These are phyloP conservation scores for Rhagoletis pomonella DNA, from an alignment of 1,140 invertebrate species.

Conservation along the genomic window DNA sequence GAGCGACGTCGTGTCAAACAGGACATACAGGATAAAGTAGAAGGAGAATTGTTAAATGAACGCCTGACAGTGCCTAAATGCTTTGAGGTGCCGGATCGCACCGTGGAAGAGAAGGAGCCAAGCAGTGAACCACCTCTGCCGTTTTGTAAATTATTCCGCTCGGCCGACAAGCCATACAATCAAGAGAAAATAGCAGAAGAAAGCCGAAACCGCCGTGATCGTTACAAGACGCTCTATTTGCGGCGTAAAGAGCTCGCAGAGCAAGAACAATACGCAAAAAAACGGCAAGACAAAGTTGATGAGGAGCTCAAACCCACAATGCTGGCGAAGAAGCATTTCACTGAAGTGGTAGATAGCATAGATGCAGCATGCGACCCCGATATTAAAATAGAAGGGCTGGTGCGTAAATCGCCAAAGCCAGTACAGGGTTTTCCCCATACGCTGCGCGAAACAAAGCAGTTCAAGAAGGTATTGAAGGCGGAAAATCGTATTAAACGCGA, in stretches of 20 bases:
- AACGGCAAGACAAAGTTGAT: conserved; percentile 56
- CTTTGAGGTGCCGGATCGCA: conserved; percentile 49
- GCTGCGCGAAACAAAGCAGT: conserved; percentile 64
- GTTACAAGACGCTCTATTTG: conserved; percentile 68
- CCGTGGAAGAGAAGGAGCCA: not conserved
- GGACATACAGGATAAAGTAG: conserved; percentile 60
- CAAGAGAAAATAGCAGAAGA: conserved; percentile 62
- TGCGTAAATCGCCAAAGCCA: conserved; percentile 55
- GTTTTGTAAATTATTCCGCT: conserved; percentile 63
- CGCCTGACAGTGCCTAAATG: conserved; percentile 57
- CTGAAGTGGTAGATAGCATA: conserved; percentile 61
- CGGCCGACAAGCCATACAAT: conserved; percentile 64
- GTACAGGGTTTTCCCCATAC: conserved; percentile 66
- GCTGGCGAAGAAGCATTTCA: conserved; percentile 64
- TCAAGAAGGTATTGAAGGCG: conserved; percentile 65
- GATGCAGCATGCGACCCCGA: conserved; percentile 65
- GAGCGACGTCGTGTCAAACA: conserved; percentile 60
- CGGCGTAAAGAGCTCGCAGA: conserved; percentile 59
- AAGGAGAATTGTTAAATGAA: conserved; percentile 63
- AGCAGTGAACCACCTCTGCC: not conserved
- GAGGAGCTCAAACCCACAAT: conserved; percentile 60
- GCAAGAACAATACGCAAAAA: conserved; percentile 46
- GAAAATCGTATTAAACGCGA: conserved; percentile 64
- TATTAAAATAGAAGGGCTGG: not conserved
- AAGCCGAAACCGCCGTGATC: conserved; percentile 59